phyloP scores from a whole-genome alignment of 1,140 invertebrate genomes.

The Zaprionus ghesquierei region DNA sequence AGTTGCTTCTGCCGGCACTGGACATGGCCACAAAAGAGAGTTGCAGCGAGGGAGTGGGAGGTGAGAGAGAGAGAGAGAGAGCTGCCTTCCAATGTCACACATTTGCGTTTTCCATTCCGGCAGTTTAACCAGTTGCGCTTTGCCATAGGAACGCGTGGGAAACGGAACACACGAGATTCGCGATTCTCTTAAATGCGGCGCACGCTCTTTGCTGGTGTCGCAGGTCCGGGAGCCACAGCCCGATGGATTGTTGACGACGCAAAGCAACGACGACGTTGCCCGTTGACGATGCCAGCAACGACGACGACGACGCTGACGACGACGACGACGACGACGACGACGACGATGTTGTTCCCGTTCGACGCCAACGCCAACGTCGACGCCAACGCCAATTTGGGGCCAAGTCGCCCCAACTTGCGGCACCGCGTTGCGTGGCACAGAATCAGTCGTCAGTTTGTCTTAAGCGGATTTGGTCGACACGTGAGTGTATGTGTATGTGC shows the following conservation, averaged over 20 bases:
- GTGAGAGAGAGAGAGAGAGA: not conserved
- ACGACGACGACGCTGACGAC: conserved; percentile 12
- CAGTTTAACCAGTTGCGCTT: conserved; percentile 67
- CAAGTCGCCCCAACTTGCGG: conserved; percentile 60
- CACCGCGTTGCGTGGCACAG: conserved; percentile 52
- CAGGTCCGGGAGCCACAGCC: conserved; percentile 44
- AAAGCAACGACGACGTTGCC: not conserved
- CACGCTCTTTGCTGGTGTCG: conserved; percentile 38
- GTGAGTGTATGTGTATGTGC: conserved; percentile 50
- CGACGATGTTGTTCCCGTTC: not conserved
- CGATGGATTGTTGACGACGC: not conserved
- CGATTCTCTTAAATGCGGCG: conserved; percentile 28
- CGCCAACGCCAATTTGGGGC: conserved; percentile 58
- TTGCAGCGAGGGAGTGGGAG: not conserved
- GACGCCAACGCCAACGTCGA: conserved; percentile 21
- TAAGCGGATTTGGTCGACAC: conserved; percentile 80
- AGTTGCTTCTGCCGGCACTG: conserved; percentile 37
- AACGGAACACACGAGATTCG: conserved; percentile 35
- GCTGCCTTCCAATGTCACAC: conserved; percentile 69
- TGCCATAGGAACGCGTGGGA: conserved; percentile 32
- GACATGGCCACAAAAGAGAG: conserved; percentile 2
- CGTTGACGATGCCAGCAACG: not conserved
- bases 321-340: not conserved
- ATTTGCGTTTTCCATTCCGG: conserved; percentile 49
- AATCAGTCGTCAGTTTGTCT: conserved; percentile 81